Conservation (phyloP, 2,113 vertebrate genomes). For the Ictalurus punctatus region DNA sequence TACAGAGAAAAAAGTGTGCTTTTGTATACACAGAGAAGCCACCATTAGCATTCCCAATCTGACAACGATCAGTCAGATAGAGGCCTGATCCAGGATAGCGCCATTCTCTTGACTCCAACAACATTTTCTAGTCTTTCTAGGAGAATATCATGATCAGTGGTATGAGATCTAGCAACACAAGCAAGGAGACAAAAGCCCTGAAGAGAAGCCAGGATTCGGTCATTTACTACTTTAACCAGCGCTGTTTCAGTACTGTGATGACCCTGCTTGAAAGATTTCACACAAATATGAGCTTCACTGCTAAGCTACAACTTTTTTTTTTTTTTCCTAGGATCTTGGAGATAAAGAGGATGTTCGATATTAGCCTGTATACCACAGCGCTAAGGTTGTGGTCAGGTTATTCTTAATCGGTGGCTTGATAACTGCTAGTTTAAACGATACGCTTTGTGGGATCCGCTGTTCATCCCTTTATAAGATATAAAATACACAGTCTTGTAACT, state of each 20-base stretch:
- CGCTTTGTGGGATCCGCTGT: neutral
- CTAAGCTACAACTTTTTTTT: neutral
- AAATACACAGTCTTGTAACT: neutral
- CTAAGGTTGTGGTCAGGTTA: neutral
- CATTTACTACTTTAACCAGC: conserved; percentile 4
- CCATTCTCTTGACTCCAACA: neutral
- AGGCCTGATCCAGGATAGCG: neutral
- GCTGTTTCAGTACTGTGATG: neutral
- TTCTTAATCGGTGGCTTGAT: neutral
- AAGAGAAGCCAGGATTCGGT: neutral
- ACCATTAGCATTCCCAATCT: neutral
- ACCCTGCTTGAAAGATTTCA: neutral
- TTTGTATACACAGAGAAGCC: neutral
- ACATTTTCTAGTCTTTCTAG: neutral
- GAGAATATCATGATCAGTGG: neutral
- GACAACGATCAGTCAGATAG: neutral
- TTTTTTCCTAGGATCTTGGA: neutral
- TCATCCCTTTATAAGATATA: neutral
- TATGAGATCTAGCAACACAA: neutral
- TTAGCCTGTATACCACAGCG: neutral
- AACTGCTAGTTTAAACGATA: neutral
- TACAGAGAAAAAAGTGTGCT: neutral
- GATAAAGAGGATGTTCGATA: neutral
- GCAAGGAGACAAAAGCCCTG: neutral
- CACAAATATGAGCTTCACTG: neutral